These are phyloP conservation scores for Agrochola macilenta DNA, from an alignment of 2,888 invertebrate species.

Conservation along the genomic window DNA sequence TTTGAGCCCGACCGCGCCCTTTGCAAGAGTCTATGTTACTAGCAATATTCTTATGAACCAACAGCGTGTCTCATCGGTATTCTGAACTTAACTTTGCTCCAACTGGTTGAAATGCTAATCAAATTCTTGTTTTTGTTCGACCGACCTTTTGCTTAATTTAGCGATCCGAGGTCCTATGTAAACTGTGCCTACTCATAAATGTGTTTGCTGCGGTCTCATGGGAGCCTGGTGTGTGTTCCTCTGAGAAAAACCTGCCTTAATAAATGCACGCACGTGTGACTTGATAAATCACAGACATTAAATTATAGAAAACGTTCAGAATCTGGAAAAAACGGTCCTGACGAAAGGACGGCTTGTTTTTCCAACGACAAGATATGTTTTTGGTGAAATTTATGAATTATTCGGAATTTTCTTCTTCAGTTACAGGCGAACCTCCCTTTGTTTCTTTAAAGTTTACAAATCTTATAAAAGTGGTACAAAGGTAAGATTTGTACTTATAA, in stretches of 20 bases:
- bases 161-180: conserved; percentile 73
- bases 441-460: neutral
- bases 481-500: too few relatives aligned
- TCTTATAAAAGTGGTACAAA: neutral
- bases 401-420: neutral
- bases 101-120: conserved; percentile 75
- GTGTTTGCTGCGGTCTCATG: conserved; percentile 68
- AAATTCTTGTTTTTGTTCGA: conserved; percentile 76
- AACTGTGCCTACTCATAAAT: conserved; percentile 69
- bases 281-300: conserved; percentile 18
- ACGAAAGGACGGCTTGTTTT: conserved; percentile 5
- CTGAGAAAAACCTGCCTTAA: neutral
- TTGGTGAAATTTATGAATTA: conserved; percentile 6
- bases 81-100: conserved; percentile 61
- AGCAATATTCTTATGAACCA: conserved; percentile 28
- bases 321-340: neutral
- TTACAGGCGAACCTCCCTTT: neutral
- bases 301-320: conserved; percentile 4
- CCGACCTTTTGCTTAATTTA: conserved; percentile 74
- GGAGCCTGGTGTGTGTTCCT: conserved; percentile 61
- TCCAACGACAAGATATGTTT: neutral
- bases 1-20: too few relatives aligned
- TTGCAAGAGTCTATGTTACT: conserved; percentile 7
- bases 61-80: conserved; percentile 69
- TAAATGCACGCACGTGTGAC: conserved; percentile 14